Evolutionary conservation across 2,113 vertebrate species (phyloP), one percentile per base, ranked within the genome.

Genomic region (Cichladusa arquata): DNA sequence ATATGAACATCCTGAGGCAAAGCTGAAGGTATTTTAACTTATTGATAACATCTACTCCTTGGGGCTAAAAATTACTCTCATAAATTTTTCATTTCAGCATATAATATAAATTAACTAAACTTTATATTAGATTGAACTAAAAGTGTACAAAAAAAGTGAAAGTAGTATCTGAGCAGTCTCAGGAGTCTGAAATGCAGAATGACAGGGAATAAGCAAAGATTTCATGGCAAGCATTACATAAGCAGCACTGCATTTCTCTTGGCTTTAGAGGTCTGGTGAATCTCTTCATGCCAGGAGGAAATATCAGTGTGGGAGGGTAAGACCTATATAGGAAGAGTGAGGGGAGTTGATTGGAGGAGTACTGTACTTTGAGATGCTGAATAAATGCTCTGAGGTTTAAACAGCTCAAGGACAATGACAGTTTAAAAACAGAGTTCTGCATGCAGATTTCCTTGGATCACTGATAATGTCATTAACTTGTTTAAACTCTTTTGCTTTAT

Each of bases 21-120:
- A 95, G 86, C 97, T 97, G 82, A 97, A 92, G 96, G 96, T 97
- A 85, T 94, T 96, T 96, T 98, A 94, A 97, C 91, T 97, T 97
- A 97, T 95, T 97, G 97, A 96, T 97, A 96, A 61, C 71, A 81
- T 92, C 86, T 91, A 24, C 65, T 94, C 95, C 94, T 86, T 77
- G 28, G 81, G 84, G 94, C 80, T 93, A 80, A 64, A 84, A 93
- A 73, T 84, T 42, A 48, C 82, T 92, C 31, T 67, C 19, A 61
- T 90, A 36, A 85, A 69, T 86, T 84, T 90, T 96, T 95, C 38
- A 93, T 86, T 95, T 91, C 50, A 50, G 47, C 64, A 20, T 86
- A 70, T 93, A 91, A 90, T 82, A 67, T 84, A 87, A 80, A 93
- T 70, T 72, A 92, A 38, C 62, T 91, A 44, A 92, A 88, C 56